phyloP scores from a whole-genome alignment of 2,888 invertebrate species.

The Rosalia funebris region DNA sequence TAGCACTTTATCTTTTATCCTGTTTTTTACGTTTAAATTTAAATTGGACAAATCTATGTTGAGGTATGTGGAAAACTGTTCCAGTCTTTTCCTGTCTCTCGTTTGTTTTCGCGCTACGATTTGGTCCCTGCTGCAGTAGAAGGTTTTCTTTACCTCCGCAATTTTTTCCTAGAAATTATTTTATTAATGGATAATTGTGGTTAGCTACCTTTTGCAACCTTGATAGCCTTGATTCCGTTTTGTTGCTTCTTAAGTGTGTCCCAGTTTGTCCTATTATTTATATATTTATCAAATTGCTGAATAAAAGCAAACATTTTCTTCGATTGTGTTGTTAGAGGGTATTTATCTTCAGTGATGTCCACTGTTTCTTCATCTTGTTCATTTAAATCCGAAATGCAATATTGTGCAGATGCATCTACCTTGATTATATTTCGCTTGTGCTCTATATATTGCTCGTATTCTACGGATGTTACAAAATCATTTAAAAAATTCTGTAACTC shows the following conservation, averaged over 20 bases:
- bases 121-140: slow-evolving; percentile 26
- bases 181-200: background rate
- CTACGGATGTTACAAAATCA: slow-evolving; percentile 44
- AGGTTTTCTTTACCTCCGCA: slow-evolving; percentile 30
- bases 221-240: slow-evolving; percentile 41
- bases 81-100: slow-evolving; percentile 14
- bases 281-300: slow-evolving; percentile 40
- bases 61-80: slow-evolving; percentile 35
- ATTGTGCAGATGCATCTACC: slow-evolving; percentile 32
- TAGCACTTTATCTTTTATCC: slow-evolving; percentile 35
- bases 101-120: slow-evolving; percentile 6
- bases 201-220: slow-evolving; percentile 26
- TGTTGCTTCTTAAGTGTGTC: slow-evolving; percentile 37
- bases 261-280: slow-evolving; percentile 26
- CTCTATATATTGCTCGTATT: slow-evolving; percentile 42
- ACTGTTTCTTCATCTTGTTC: slow-evolving; percentile 11
- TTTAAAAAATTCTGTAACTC: slow-evolving; percentile 42
- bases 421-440: slow-evolving; percentile 40
- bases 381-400: slow-evolving; percentile 33
- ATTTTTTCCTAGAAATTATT: slow-evolving; percentile 41
- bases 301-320: slow-evolving; percentile 44
- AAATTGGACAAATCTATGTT: slow-evolving; percentile 30
- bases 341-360: slow-evolving; percentile 20
- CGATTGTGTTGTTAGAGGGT: slow-evolving; percentile 40
- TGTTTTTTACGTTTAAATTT: slow-evolving; percentile 17